Evolutionary conservation across 37 sponge, comb jelly and placozoan genomes (phyloP).

Genomic region (Halichondria panicea): DNA sequence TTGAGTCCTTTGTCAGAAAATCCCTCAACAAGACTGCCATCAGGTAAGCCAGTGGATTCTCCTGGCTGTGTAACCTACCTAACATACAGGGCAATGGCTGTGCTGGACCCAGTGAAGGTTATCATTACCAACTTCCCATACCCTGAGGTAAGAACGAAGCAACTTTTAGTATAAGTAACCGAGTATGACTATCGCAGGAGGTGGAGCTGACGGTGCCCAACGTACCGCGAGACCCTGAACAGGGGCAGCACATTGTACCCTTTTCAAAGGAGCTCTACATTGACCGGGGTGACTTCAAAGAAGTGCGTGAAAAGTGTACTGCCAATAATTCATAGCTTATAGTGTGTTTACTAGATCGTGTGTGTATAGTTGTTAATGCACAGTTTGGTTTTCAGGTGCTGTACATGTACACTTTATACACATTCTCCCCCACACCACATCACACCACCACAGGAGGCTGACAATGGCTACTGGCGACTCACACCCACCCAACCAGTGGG

Average conservation of each 20-base stretch:
- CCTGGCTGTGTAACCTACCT: neutral
- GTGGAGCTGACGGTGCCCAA: conserved; percentile 61
- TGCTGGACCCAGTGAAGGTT: conserved; percentile 88
- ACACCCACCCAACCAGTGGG: conserved; percentile 90
- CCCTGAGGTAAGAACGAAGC: conserved; percentile 45
- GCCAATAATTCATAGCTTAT: neutral
- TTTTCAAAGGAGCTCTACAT: conserved; percentile 74
- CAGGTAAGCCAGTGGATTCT: conserved; percentile 45
- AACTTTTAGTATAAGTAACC: neutral
- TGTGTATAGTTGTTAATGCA: neutral
- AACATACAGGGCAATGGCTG: conserved; percentile 85
- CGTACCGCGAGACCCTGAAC: conserved; percentile 56
- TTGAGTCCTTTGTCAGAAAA: conserved; percentile 92
- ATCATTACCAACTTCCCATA: conserved; percentile 75
- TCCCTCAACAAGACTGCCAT: conserved; percentile 86
- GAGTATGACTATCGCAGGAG: conserved; percentile 17
- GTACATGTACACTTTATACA: neutral
- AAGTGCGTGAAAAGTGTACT: too few species aligned
- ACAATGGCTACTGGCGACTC: conserved; percentile 66
- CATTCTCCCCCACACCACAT: neutral
- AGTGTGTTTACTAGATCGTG: neutral
- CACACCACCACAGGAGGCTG: conserved; percentile 20
- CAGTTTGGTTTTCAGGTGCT: neutral
- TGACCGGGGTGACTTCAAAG: conserved; percentile 86
- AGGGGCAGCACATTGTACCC: conserved; percentile 65